Conservation (phyloP, 2,888 invertebrate species). For the Drosophila phalerata region DNA sequence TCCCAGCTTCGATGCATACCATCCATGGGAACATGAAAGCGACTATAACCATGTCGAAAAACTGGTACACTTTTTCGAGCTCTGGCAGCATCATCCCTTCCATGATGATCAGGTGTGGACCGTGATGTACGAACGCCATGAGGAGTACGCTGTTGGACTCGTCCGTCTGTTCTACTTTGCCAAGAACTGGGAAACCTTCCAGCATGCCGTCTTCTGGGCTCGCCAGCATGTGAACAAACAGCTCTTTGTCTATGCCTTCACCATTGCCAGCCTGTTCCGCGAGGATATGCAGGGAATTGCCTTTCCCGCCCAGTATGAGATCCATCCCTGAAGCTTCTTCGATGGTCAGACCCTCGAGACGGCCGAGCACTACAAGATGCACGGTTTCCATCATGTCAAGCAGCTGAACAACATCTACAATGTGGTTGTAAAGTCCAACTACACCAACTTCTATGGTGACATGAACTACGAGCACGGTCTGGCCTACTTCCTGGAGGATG, state of each 20-base stretch:
- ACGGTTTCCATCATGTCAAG: conserved; percentile 87
- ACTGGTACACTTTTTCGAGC: conserved; percentile 87
- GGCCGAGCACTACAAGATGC: conserved; percentile 86
- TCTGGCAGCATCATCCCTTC: conserved; percentile 87
- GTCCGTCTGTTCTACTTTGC: conserved; percentile 89
- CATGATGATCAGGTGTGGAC: conserved; percentile 81
- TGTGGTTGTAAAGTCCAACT: conserved; percentile 89
- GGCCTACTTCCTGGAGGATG: conserved; percentile 91
- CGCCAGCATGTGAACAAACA: conserved; percentile 88
- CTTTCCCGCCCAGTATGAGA: conserved; percentile 90
- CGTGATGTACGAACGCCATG: conserved; percentile 76
- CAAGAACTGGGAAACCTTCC: conserved; percentile 91
- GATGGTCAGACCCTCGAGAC: conserved; percentile 87
- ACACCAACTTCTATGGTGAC: conserved; percentile 88
- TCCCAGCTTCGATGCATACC: conserved; percentile 87
- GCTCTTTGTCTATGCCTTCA: conserved; percentile 88
- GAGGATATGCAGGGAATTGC: conserved; percentile 87
- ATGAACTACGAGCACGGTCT: conserved; percentile 88
- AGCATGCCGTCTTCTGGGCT: conserved; percentile 89
- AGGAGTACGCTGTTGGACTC: conserved; percentile 87
- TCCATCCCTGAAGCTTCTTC: conserved; percentile 89
- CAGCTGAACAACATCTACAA: conserved; percentile 86
- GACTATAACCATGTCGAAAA: conserved; percentile 88
- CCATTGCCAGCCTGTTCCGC: conserved; percentile 88
- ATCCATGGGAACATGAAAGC: conserved; percentile 87